phyloP scores from a whole-genome alignment of 2,888 invertebrate genomes.

The Erpobdella octoculata region DNA sequence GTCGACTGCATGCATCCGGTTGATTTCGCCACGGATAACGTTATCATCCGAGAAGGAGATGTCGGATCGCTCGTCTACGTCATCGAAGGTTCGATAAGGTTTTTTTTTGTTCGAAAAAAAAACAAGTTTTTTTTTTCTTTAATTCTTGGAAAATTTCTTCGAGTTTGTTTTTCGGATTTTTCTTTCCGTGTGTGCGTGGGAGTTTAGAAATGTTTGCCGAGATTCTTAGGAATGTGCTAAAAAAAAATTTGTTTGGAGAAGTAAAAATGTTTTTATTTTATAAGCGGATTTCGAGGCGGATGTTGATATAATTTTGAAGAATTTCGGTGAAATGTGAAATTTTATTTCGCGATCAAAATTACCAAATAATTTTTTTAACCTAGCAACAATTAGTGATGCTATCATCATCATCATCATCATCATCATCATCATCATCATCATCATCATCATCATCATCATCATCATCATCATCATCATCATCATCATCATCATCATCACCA shows the following conservation, averaged over 20 bases:
- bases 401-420: constrained; percentile 24
- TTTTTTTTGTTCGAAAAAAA: background rate
- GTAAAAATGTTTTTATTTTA: too few relatives aligned
- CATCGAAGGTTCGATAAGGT: constrained; percentile 69
- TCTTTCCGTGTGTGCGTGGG: too few relatives aligned
- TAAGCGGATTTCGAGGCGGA: too few relatives aligned
- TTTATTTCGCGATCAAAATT: too few relatives aligned
- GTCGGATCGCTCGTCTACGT: constrained; percentile 64
- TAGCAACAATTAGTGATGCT: background rate
- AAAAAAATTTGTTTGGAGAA: too few relatives aligned
- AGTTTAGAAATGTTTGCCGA: too few relatives aligned
- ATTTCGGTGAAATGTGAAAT: too few relatives aligned
- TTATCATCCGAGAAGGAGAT: constrained; percentile 90
- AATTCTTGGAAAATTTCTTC: background rate
- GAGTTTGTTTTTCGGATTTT: too few relatives aligned
- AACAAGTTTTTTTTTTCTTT: background rate
- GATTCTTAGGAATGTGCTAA: too few relatives aligned
- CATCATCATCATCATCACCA: constrained; percentile 24
- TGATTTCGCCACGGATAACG: constrained; percentile 62
- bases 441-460: constrained; percentile 27
- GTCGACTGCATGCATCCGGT: constrained; percentile 98
- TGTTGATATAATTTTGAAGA: too few relatives aligned
- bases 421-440: constrained; percentile 28
- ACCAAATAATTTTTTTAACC: too few relatives aligned
- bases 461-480: constrained; percentile 24